These are phyloP conservation scores for Platycnemis pennipes DNA, from an alignment of 2,888 invertebrate species.

Conservation along the genomic window DNA sequence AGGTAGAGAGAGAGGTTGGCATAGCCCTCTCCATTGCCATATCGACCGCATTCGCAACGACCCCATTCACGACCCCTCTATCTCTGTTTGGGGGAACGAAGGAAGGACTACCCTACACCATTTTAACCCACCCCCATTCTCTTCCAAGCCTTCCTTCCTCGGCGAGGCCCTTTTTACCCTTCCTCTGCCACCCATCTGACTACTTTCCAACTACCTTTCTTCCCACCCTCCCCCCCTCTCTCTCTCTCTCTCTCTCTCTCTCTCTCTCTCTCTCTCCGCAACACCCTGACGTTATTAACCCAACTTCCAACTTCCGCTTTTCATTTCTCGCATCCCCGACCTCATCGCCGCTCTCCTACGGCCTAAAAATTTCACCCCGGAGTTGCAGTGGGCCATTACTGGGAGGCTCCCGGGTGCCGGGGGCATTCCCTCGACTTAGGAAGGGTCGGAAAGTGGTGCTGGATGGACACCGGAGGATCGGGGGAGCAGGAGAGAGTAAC, in stretches of 20 bases:
- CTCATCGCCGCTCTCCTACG: neutral
- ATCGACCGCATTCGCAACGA: conserved; percentile 44
- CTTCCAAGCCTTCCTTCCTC: too few species aligned
- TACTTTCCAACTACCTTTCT: neutral
- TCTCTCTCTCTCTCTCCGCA: neutral
- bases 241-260: neutral
- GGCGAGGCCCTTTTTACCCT: neutral
- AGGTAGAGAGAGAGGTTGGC: neutral
- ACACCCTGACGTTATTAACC: neutral
- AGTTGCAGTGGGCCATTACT: neutral
- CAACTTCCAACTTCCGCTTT: neutral
- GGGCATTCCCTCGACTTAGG: neutral
- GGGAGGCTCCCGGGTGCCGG: neutral
- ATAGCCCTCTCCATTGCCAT: neutral
- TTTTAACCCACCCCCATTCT: neutral
- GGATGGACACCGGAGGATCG: too few species aligned
- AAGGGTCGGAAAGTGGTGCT: neutral
- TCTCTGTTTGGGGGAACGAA: neutral
- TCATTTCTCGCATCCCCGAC: neutral
- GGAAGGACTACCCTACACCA: neutral
- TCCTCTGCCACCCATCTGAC: neutral
- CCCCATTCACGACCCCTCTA: conserved; percentile 40
- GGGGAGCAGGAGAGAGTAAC: too few species aligned
- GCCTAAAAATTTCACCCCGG: neutral
- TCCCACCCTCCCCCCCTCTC: neutral